Evolutionary conservation across 2,113 vertebrate species (phyloP).

Genomic region (Ceyx cyanopectus): DNA sequence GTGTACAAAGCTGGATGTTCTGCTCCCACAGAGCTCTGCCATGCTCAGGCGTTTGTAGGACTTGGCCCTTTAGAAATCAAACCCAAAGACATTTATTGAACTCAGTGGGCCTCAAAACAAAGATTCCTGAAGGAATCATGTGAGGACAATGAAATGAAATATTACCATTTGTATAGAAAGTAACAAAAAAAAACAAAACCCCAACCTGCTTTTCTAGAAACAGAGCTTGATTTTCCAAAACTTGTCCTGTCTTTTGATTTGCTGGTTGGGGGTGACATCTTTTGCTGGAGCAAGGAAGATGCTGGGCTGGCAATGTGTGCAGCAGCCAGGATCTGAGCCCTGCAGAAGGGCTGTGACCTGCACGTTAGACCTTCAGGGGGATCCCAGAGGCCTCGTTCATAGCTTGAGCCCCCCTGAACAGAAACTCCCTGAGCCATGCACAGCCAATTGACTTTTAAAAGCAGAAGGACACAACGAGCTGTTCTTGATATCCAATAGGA

Average conservation of each 20-base stretch:
- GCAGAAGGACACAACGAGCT: not conserved
- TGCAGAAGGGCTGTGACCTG: not conserved
- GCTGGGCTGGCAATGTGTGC: not conserved
- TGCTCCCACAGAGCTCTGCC: not conserved
- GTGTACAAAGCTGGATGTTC: not conserved
- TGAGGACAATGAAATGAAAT: not conserved
- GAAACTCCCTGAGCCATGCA: not conserved
- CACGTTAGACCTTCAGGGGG: not conserved
- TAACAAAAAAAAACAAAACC: not conserved
- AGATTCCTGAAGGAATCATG: not conserved
- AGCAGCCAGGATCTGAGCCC: not conserved
- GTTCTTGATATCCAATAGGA: not conserved
- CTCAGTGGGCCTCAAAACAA: not conserved
- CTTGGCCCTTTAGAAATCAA: not conserved
- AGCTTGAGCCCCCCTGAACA: not conserved
- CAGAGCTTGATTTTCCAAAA: not conserved
- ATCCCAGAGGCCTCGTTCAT: not conserved
- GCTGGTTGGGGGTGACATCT: not conserved
- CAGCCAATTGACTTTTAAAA: slow-evolving; percentile 24
- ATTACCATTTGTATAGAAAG: not conserved
- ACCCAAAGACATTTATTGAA: not conserved
- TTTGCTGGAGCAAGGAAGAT: not conserved
- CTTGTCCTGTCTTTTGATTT: not conserved
- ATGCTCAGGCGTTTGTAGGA: not conserved
- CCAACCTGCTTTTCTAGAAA: not conserved